phyloP scores from a whole-genome alignment of 1,140 invertebrate species.

The Pollicipes pollicipes region DNA sequence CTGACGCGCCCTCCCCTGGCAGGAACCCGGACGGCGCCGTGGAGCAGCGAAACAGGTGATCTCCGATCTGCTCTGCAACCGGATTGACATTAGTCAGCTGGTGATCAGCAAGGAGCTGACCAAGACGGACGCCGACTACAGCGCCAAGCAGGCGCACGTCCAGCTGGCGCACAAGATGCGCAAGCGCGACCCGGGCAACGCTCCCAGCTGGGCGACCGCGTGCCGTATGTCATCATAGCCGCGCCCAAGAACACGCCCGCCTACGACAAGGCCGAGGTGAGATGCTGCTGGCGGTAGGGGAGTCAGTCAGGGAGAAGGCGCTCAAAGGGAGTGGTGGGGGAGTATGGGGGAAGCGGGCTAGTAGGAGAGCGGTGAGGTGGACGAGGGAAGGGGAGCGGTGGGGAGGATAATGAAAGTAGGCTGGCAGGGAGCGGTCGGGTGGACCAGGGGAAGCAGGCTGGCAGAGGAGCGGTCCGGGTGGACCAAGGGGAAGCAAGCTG shows the following conservation, averaged over 20 bases:
- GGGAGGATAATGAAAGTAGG: too few relatives aligned
- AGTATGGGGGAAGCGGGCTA: too few relatives aligned
- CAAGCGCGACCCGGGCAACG: slow-evolving; percentile 90
- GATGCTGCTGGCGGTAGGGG: too few relatives aligned
- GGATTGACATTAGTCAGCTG: slow-evolving; percentile 94
- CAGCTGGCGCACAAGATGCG: slow-evolving; percentile 95
- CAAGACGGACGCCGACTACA: slow-evolving; percentile 80
- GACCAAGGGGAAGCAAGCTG: too few relatives aligned
- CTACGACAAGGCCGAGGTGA: slow-evolving; percentile 49
- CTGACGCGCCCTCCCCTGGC: too few relatives aligned
- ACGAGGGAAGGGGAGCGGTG: too few relatives aligned
- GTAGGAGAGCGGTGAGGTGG: too few relatives aligned
- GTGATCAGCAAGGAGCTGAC: slow-evolving; percentile 95
- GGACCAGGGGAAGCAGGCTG: too few relatives aligned
- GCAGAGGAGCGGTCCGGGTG: too few relatives aligned
- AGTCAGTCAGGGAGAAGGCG: too few relatives aligned
- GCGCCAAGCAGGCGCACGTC: slow-evolving; percentile 94
- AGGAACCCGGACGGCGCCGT: slow-evolving; percentile 88
- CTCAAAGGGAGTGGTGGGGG: too few relatives aligned
- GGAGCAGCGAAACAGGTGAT: slow-evolving; percentile 69
- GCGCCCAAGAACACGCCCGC: slow-evolving; percentile 85
- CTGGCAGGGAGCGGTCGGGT: too few relatives aligned
- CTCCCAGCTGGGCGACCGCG: slow-evolving; percentile 93
- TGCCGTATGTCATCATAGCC: slow-evolving; percentile 89
- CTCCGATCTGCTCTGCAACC: slow-evolving; percentile 87